Percentiles rank a stretch among this genome's conserved stretches.
Conservation (phyloP, 1,140 invertebrate species). For the Trichogramma pretiosum region DNA sequence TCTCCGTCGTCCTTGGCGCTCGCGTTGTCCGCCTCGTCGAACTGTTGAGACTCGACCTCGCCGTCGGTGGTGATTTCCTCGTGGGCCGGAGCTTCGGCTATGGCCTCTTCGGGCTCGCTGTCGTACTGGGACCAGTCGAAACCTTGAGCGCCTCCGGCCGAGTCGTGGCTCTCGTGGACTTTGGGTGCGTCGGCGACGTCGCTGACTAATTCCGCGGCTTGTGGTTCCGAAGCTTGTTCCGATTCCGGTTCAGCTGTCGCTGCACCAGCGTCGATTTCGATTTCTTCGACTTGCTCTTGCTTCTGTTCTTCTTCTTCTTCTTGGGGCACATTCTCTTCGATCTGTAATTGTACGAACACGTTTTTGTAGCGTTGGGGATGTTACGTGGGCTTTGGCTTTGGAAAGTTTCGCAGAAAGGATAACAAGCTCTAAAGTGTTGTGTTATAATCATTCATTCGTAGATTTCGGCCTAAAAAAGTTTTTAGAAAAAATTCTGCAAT, state of each 20-base stretch:
- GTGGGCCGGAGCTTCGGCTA: not conserved
- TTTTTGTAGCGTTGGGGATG: too few species aligned
- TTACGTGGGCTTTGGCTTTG: too few species aligned
- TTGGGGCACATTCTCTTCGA: too few species aligned
- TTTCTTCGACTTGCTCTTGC: slow-evolving; percentile 21
- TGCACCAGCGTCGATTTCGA: slow-evolving; percentile 27
- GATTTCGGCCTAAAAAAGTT: too few species aligned
- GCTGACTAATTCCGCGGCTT: too few species aligned
- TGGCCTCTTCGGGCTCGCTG: slow-evolving; percentile 1
- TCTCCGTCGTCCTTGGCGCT: not conserved
- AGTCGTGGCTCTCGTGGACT: not conserved
- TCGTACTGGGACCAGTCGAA: slow-evolving; percentile 15
- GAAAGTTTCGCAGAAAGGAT: too few species aligned
- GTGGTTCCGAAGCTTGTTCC: too few species aligned
- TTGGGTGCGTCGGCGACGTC: slow-evolving; percentile 10
- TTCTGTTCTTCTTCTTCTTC: slow-evolving; percentile 30
- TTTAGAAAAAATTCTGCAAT: too few species aligned
- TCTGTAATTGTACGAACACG: too few species aligned
- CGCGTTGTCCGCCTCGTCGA: slow-evolving; percentile 17
- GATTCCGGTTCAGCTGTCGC: slow-evolving; percentile 20
- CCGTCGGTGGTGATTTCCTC: too few species aligned
- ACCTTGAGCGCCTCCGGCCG: slow-evolving; percentile 8
- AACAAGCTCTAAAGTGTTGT: too few species aligned
- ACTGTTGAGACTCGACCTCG: slow-evolving; percentile 1
- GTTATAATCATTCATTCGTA: too few species aligned